Evolutionary conservation across 2,113 vertebrate genomes (phyloP).

Genomic region (Corythornis madagascariensis): DNA sequence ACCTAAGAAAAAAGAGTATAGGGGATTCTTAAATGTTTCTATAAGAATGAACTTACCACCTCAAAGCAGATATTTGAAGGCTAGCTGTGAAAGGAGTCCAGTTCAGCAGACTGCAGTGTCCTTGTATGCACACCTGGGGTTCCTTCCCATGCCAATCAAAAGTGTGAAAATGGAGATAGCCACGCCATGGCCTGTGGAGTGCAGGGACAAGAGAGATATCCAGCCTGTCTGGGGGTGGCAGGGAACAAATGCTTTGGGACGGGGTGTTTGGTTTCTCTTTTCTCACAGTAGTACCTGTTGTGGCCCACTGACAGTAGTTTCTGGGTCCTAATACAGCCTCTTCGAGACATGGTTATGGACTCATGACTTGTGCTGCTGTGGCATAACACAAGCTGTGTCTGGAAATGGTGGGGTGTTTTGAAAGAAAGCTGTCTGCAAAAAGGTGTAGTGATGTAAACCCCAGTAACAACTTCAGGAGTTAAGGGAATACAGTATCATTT

Average conservation of each 20-base stretch:
- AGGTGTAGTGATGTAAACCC: background rate
- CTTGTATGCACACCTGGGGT: background rate
- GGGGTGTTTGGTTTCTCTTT: background rate
- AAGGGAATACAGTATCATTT: background rate
- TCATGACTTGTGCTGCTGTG: background rate
- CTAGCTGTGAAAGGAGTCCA: background rate
- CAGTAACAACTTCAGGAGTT: background rate
- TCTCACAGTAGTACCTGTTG: background rate
- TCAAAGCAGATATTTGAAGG: background rate
- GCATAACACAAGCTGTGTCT: background rate
- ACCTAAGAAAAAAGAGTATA: background rate
- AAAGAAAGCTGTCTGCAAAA: background rate
- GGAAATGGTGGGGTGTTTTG: rapidly evolving
- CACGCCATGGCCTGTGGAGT: rapidly evolving
- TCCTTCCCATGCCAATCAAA: rapidly evolving
- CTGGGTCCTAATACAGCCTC: background rate
- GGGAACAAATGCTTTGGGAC: background rate
- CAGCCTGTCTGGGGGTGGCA: background rate
- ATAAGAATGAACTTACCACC: background rate
- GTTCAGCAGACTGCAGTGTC: background rate
- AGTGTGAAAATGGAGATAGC: background rate
- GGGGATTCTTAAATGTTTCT: background rate
- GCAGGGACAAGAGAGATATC: background rate
- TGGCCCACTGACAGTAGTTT: background rate
- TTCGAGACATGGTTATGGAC: background rate